A percentile compares a stretch with the other conserved stretches of the same genome.
Evolutionary conservation across 92 coral and sea anemone genomes (phyloP).

Genomic region (Scolanthus callimorphus): DNA sequence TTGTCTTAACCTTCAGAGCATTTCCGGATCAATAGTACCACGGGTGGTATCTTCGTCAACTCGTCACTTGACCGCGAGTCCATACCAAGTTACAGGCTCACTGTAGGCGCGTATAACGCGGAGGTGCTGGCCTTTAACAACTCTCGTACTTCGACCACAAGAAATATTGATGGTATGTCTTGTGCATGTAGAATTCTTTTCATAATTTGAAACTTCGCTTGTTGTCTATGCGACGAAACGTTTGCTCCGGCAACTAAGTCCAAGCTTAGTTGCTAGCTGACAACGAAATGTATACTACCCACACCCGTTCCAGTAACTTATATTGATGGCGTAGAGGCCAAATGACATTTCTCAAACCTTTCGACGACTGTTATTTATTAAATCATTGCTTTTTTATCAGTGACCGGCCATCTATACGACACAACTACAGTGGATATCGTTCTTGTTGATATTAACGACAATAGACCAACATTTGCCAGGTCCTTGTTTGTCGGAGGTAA

Average conservation of each 20-base stretch:
- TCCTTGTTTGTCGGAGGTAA: slow-evolving; percentile 86
- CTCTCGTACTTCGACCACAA: slow-evolving; percentile 22
- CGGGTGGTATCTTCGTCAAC: slow-evolving; percentile 54
- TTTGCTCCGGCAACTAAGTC: too few species aligned
- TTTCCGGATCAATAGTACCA: slow-evolving; percentile 32
- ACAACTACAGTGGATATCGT: slow-evolving; percentile 52
- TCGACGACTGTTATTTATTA: background rate
- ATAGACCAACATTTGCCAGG: slow-evolving; percentile 70
- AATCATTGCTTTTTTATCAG: slow-evolving; percentile 11
- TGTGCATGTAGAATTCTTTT: too few species aligned
- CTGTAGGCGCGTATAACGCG: slow-evolving; percentile 64
- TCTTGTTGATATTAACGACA: slow-evolving; percentile 78
- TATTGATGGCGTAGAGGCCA: too few species aligned
- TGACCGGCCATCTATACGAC: slow-evolving; percentile 62
- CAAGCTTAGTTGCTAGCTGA: background rate
- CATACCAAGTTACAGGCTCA: slow-evolving; percentile 21
- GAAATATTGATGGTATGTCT: slow-evolving; percentile 62
- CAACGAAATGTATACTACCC: background rate
- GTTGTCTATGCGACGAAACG: too few species aligned
- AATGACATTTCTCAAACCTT: too few species aligned
- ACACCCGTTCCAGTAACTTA: too few species aligned
- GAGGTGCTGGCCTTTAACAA: slow-evolving; percentile 54
- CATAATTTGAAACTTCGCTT: too few species aligned
- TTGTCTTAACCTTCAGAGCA: slow-evolving; percentile 41
- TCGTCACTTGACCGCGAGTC: slow-evolving; percentile 61